phyloP scores from a whole-genome alignment of 2,888 invertebrate genomes.

The Metalampra italica region DNA sequence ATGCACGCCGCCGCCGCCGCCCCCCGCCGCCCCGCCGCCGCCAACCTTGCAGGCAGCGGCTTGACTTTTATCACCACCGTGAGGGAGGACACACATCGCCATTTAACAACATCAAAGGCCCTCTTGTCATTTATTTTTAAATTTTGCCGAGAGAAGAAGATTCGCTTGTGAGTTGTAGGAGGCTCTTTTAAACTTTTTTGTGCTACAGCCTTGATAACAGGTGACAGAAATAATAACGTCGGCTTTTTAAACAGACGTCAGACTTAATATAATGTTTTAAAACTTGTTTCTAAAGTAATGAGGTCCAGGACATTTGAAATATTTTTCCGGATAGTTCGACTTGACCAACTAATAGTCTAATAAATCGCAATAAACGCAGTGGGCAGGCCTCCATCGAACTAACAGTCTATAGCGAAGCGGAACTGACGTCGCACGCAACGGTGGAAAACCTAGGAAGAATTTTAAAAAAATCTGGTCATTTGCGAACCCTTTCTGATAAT shows the following conservation, averaged over 20 bases:
- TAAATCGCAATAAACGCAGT: no score
- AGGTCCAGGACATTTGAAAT: conserved; percentile 3
- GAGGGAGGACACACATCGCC: conserved; percentile 54
- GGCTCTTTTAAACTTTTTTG: background rate
- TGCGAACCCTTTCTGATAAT: no score
- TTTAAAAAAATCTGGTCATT: no score
- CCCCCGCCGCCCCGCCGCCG: no score
- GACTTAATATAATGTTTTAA: background rate
- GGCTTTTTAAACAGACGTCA: background rate
- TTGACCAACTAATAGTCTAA: no score
- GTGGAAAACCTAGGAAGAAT: no score
- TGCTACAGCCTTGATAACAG: conserved; percentile 7
- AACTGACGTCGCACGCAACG: no score
- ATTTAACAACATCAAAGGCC: conserved; percentile 55
- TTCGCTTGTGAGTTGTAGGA: background rate
- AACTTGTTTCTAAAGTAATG: conserved; percentile 3
- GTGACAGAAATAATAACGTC: conserved; percentile 10
- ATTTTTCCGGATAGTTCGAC: no score
- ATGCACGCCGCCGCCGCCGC: no score
- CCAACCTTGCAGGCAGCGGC: conserved; percentile 40
- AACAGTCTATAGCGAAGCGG: no score
- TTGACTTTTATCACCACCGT: conserved; percentile 47
- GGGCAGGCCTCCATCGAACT: no score
- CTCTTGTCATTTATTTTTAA: conserved; percentile 41
- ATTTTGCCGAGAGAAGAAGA: conserved; percentile 16